Base-by-base conservation (phyloP, 1,140 invertebrate genomes). In the Trichonephila clavata region DNA sequence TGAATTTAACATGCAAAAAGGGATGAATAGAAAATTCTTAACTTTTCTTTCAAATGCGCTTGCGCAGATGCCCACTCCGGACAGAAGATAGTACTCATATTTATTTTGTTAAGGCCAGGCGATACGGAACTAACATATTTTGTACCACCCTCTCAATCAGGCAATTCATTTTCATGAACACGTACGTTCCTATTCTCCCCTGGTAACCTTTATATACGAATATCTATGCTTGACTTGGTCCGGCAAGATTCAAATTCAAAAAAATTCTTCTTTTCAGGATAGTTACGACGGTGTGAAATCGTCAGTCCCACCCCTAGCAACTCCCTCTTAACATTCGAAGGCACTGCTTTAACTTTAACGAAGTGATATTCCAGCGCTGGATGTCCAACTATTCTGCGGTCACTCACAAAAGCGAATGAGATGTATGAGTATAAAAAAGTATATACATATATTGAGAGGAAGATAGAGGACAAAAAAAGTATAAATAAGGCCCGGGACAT, bases 261-360 rank as follows among this genome's bases (percentile, higher is more conserved):
- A 93, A 93, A 93, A 88, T 84, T 63, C 27, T 50, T 65, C 92
- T 88, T 87, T 93, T 93, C 86, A 81, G 32, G 10, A 80, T 39
- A 88, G 63, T 87, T 88, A 93, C 57, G 59, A 88, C 43, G 86
- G 92, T 87, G 84, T 93, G 92, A 93, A 93, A 93, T 93, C 92
- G 84, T 57, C 57, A 27, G 59, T 13, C 8, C 84, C 84, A 50
- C 50, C 50, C 50, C 50, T 50, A 50, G 50, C 5, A 39, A 50
- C 83, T 84, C 24, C 80, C 43, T 63, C 43, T 27, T 68, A 8
- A 27, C 68, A 39, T 77, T 91, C 77, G 27, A n/a, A 71, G 57
- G 86, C 32, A 27, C 65, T 57, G 57, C 68, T 90, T 80, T 77
- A 84, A 77, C 80, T 57, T 90, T 92, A 92, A 92, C 91, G 91